Evolutionary conservation across 2,888 invertebrate genomes (phyloP), one percentile per base, ranked within the genome.

Genomic region (Archaeoteleia sp.): DNA sequence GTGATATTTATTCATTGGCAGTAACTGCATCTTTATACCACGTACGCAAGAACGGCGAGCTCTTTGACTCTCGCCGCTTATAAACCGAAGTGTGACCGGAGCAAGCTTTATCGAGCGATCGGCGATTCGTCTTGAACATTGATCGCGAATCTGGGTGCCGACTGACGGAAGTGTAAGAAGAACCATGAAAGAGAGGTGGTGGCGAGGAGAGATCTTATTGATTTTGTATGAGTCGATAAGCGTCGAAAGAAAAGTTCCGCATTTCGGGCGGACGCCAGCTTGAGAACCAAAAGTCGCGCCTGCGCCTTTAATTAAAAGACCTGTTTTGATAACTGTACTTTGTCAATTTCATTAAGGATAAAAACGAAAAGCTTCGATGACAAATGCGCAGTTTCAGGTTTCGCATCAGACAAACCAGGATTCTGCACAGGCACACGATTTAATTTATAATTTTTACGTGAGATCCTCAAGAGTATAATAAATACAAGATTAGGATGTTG

Each of bases 201-300:
- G 57, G 48, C 29, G 66, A 46, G 30, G 51, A 67, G 51, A 42
- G 51, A 61, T 45, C 73, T 72, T 73, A 70, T 72, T 74, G 72
- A 75, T 75, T 76, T 76, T 74, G 68, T 70, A 74, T 71, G 67
- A 76, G 69, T 68, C 66, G 57, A 72, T 74, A 61, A 71, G 70
- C 37, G 58, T 6, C 48, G 23, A 39, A 40, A 48, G 55, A 49
- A 57, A 67, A 67, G 67, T 70, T 63, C 62, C 70, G 55, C 45
- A 35, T 65, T 65, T 65, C 49, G 25, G 43, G 32, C 14, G 27
- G 12, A 37, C 23, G 45, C 34, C 15, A 25, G 14, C 7, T 27
- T 37, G 30, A 43, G 15, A 27, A 45, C 13, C 23, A 10, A 37
- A 17, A 25, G 48, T 23, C 29, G 25, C 35, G 32, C 42, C 25